Conservation (phyloP, 2,888 invertebrate species). For the Spicauda simplicius region DNA sequence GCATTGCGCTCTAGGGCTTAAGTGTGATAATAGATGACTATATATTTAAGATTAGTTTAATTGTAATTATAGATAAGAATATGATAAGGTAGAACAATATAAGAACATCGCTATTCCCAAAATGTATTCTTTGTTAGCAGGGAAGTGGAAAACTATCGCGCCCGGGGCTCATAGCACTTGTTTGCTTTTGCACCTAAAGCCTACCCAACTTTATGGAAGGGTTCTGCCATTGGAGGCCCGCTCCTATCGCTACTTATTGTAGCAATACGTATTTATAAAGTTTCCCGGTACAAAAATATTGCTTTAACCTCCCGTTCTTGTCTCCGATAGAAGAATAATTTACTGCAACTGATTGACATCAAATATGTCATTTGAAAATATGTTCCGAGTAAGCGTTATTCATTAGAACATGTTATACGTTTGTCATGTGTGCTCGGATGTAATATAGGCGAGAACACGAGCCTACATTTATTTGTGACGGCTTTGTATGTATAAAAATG, state of each 20-base stretch:
- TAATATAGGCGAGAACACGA: neutral
- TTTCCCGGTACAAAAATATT: neutral
- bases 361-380: neutral
- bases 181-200: slow-evolving; percentile 6
- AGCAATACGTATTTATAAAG: neutral
- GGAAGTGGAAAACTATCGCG: slow-evolving; percentile 3
- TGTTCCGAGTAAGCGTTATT: neutral
- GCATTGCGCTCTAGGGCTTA: neutral
- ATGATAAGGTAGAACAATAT: neutral
- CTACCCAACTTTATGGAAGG: slow-evolving; percentile 14
- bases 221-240: neutral
- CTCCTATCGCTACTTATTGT: neutral
- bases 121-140: slow-evolving; percentile 2
- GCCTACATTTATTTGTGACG: neutral
- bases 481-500: neutral
- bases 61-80: neutral
- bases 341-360: neutral
- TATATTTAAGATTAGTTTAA: neutral
- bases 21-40: neutral
- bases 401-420: neutral
- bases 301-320: neutral
- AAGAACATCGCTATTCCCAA: neutral
- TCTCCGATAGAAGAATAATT: neutral
- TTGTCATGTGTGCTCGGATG: neutral
- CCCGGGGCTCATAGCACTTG: slow-evolving; percentile 9